Percentiles rank a stretch among this genome's conserved stretches.
phyloP scores from a whole-genome alignment of 2,888 invertebrate species.

The Synanthedon myopaeformis region DNA sequence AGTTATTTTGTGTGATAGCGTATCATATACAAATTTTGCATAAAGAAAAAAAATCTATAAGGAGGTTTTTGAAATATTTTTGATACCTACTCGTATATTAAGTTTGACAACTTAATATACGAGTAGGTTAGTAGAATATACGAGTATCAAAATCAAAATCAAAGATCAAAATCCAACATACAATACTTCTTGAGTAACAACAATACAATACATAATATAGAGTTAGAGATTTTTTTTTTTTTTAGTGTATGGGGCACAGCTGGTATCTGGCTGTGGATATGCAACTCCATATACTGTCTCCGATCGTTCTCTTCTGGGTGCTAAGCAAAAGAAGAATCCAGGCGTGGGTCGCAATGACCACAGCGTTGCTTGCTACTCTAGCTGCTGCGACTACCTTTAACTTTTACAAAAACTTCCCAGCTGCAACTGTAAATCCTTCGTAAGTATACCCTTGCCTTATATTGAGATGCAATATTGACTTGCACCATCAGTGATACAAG shows the following conservation, averaged over 20 bases:
- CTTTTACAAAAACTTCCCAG: constrained; percentile 25
- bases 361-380: constrained; percentile 1
- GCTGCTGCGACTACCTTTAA: constrained; percentile 25
- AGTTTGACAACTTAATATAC: too few species aligned
- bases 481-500: too few species aligned
- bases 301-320: constrained; percentile 8
- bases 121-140: too few species aligned
- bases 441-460: constrained; percentile 15
- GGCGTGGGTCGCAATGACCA: constrained; percentile 5
- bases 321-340: constrained; percentile 1
- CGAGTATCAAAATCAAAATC: too few species aligned
- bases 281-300: constrained; percentile 8
- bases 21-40: too few species aligned
- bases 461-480: too few species aligned
- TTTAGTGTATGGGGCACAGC: constrained; percentile 29
- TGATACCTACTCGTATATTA: too few species aligned
- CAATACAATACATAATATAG: too few species aligned
- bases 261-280: constrained; percentile 32
- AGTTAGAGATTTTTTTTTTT: constrained; percentile 3
- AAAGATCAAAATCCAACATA: too few species aligned
- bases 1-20: too few species aligned
- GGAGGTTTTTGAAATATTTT: too few species aligned
- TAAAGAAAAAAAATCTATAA: too few species aligned
- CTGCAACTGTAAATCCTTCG: constrained; percentile 7
- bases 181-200: background rate